These are phyloP conservation scores for Amiota communis DNA, from an alignment of 2,888 invertebrate species.

Conservation along the genomic window DNA sequence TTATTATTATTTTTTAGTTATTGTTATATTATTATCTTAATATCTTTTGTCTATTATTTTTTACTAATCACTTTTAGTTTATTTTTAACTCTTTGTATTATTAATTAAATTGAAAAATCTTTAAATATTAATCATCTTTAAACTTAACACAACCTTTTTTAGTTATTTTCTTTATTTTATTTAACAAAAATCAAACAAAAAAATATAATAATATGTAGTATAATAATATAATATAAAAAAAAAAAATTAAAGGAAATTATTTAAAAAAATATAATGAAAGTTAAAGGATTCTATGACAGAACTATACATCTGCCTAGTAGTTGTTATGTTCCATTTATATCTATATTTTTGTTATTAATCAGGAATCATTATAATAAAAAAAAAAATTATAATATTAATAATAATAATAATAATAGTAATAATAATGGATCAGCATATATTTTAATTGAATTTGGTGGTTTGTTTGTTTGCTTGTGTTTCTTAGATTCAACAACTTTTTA, in stretches of 20 bases:
- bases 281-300: too few relatives aligned
- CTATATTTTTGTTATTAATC: too few relatives aligned
- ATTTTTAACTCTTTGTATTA: neutral
- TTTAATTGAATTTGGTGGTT: conserved; percentile 1
- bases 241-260: neutral
- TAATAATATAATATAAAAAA: neutral
- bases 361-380: too few relatives aligned
- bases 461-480: conserved; percentile 11
- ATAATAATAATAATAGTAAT: neutral
- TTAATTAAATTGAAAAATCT: neutral
- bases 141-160: conserved; percentile 23
- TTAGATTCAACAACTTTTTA: neutral
- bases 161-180: neutral
- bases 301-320: too few relatives aligned
- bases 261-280: too few relatives aligned
- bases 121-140: neutral
- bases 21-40: neutral
- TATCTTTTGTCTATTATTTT: conserved; percentile 8
- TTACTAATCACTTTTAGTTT: neutral
- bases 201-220: neutral
- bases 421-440: neutral
- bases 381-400: too few relatives aligned
- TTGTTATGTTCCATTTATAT: too few relatives aligned
- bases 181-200: conserved; percentile 1
- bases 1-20: neutral